Evolutionary conservation across 1,140 invertebrate genomes (phyloP).

Genomic region (Cotesia vestalis): DNA sequence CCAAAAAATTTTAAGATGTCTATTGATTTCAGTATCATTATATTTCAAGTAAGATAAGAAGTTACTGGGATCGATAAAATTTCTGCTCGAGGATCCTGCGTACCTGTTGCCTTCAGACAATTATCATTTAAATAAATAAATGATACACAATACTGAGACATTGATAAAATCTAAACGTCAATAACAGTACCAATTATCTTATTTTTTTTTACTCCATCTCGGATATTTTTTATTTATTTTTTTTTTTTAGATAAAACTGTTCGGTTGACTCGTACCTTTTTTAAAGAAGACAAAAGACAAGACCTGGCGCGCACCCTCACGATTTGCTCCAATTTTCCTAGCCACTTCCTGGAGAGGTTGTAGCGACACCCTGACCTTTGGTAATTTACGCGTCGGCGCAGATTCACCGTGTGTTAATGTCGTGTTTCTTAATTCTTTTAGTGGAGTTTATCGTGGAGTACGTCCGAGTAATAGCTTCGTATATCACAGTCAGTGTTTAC

Average conservation of each 20-base stretch:
- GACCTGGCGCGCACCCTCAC: constrained; percentile 15
- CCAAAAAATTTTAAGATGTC: too few species aligned
- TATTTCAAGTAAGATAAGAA: background rate
- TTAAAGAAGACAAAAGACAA: background rate
- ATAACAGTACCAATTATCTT: too few species aligned
- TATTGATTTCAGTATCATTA: too few species aligned
- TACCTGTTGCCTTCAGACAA: constrained; percentile 28
- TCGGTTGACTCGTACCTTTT: background rate
- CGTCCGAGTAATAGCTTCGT: background rate
- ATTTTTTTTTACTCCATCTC: too few species aligned
- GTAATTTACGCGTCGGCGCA: constrained; percentile 44
- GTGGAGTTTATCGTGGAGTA: constrained; percentile 15
- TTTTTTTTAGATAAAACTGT: too few species aligned
- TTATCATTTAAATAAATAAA: too few species aligned
- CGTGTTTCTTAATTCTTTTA: background rate
- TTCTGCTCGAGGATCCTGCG: constrained; percentile 3
- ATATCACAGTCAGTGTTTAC: constrained; percentile 16
- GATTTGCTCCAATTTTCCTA: constrained; percentile 35
- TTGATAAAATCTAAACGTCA: too few species aligned
- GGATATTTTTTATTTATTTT: background rate
- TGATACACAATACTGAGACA: too few species aligned
- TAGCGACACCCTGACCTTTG: constrained; percentile 41
- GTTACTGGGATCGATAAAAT: constrained; percentile 20
- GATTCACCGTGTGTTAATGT: constrained; percentile 16
- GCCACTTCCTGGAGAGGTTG: constrained; percentile 14